Evolutionary conservation across 2,797 vertebrate genomes (phyloP), one percentile per base, ranked within the genome.

Genomic region (Malurus leucopterus): DNA sequence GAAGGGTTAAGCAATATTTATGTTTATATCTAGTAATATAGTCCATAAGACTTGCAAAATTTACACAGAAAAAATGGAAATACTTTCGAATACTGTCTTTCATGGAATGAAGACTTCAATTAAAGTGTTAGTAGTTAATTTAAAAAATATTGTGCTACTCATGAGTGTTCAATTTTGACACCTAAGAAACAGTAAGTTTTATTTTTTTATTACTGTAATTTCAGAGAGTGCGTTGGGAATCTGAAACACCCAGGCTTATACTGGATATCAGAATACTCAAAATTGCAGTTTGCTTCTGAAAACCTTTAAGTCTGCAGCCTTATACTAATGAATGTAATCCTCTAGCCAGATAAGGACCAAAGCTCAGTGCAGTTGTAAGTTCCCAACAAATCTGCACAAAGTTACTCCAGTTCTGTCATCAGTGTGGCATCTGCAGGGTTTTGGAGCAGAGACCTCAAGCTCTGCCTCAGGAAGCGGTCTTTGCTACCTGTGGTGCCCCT

Each of bases 1-100:
- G 61, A 64, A 53, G n/a, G 44, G 43, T 41, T 74, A 84, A 86
- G 49, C 74, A 79, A 63, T 89, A 67, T 57, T 84, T 74, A 54
- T 84, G 61, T 20, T 3, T 70, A 2, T 67, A 23, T 86, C 40
- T 1, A 3, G 32, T 88, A 75, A 53, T 30, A 6, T 9, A 50
- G 30, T n/a, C 40, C 27, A 18, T 73, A 26, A 70, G 62, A 73
- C 26, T 83, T 88, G 30, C 41, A 73, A 63, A 76, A 34, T 85
- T 87, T 90, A 50, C 63, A 30, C 10, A 36, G 65, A 27, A 29
- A 19, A 69, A 46, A 61, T 53, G 51, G 54, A 73, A 82, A 36
- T 40, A 38, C 22, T 79, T 40, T 61, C 30, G 27, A 43, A 59
- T 11, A 2, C 65, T 9, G 51, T 50, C 23, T 62, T 77, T 18